Evolutionary conservation across 2,113 vertebrate species (phyloP).

Genomic region (Erythrolamprus reginae): DNA sequence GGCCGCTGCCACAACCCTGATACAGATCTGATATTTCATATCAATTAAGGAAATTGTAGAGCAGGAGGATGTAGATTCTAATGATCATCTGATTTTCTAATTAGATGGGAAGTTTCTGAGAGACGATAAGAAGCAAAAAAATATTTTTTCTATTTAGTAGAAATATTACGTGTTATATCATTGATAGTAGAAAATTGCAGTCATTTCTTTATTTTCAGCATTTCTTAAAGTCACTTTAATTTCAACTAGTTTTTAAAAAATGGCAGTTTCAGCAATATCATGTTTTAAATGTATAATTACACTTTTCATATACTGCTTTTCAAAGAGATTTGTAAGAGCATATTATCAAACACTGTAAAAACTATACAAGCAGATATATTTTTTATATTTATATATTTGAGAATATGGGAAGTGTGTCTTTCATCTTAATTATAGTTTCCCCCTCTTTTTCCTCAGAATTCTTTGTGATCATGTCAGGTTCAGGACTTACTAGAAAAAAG

Average conservation of each 20-base stretch:
- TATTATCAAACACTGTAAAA: not conserved
- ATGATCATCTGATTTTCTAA: not conserved
- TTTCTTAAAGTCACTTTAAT: not conserved
- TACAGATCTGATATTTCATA: not conserved
- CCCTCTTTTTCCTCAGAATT: not conserved
- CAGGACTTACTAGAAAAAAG: not conserved
- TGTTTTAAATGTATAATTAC: not conserved
- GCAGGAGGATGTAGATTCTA: not conserved
- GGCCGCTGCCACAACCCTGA: not conserved
- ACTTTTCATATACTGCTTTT: not conserved
- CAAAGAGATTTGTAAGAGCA: not conserved
- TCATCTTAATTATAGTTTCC: not conserved
- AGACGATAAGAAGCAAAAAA: not conserved
- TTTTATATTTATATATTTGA: not conserved
- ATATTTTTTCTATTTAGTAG: not conserved
- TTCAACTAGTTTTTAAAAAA: not conserved
- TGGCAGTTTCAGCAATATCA: not conserved
- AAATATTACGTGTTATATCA: not conserved
- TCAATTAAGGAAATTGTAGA: not conserved
- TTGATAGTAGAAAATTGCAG: not conserved
- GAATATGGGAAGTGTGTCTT: not conserved
- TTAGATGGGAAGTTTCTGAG: not conserved
- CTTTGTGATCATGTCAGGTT: not conserved
- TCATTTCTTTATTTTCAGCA: not conserved
- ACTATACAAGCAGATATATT: not conserved